Evolutionary conservation across 2,888 invertebrate species (phyloP), one percentile per base, ranked within the genome.

Genomic region (Hydraecia micacea): DNA sequence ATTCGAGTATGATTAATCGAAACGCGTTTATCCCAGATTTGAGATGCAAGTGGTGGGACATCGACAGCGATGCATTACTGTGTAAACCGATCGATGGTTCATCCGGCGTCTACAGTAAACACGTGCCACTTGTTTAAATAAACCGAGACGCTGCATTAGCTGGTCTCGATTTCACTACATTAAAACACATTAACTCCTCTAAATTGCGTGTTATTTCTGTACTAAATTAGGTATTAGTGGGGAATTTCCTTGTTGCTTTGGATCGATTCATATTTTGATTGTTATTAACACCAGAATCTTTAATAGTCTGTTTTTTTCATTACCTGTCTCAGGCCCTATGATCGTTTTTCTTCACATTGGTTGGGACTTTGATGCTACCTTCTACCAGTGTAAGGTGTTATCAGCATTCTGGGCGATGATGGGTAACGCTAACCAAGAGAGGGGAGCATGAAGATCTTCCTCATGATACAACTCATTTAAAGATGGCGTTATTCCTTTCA

Each of bases 91-190:
- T 96, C 96, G 95, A 96, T 96, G 95, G 92, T 93, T 95, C 95
- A 96, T 96, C 96, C 96, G 96, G 95, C 95, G 94, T 92, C 92
- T 92, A 91, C 91, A 84, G 95, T 96, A 97, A 97, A 97, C 97
- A 97, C 93, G 93, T 93, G 95, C 95, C 97, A 96, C 96, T 97
- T 97, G 97, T 96, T 94, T 94, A 96, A 96, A 96, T 96, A 96
- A 96, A 96, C 96, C 92, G 93, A 91, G 90, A 90, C 93, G 90
- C 92, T 94, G 96, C 96, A 97, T 97, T 96, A 97, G 96, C 95
- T 92, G 94, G 92, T 95, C 96, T 96, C 96, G 95, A 95, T 96
- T 96, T 94, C 96, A 96, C 94, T 95, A 95, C 96, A 96, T 96
- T 96, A 96, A 95, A 96, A 96, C 96, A 94, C 96, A 96, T 96